phyloP scores from a whole-genome alignment of 2,888 invertebrate species.

The Limnephilus rhombicus region DNA sequence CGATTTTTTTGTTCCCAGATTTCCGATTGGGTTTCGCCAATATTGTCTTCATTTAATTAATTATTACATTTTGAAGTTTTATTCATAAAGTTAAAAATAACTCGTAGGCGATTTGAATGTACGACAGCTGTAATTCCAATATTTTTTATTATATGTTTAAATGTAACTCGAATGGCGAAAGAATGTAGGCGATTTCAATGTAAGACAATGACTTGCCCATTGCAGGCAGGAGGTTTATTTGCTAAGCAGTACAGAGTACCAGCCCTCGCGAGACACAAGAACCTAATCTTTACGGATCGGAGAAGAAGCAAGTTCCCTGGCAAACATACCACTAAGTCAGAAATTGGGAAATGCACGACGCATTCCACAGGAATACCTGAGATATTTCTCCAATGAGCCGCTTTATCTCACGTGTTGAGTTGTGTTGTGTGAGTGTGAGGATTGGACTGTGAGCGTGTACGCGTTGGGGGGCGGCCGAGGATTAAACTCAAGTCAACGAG shows the following conservation, averaged over 20 bases:
- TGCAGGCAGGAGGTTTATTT: not conserved
- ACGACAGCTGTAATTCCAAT: not conserved
- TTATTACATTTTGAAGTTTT: no score
- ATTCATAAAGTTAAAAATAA: no score
- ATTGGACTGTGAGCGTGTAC: not conserved
- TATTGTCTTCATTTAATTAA: no score
- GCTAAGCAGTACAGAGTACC: not conserved
- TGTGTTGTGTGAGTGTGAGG: not conserved
- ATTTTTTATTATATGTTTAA: not conserved
- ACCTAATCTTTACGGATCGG: not conserved
- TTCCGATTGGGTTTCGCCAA: no score
- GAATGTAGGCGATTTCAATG: not conserved
- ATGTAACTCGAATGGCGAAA: not conserved
- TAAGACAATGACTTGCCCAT: not conserved
- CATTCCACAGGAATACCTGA: not conserved
- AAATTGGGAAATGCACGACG: not conserved
- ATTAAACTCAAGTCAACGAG: conserved; percentile 8
- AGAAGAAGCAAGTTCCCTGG: not conserved
- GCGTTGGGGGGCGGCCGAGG: not conserved
- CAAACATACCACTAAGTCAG: not conserved
- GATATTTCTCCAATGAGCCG: not conserved
- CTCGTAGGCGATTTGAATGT: no score
- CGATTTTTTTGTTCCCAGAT: no score
- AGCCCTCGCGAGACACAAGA: not conserved
- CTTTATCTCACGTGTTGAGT: not conserved